These are phyloP conservation scores for Sternotherus odoratus DNA, from an alignment of 2,797 vertebrate genomes.

Conservation along the genomic window DNA sequence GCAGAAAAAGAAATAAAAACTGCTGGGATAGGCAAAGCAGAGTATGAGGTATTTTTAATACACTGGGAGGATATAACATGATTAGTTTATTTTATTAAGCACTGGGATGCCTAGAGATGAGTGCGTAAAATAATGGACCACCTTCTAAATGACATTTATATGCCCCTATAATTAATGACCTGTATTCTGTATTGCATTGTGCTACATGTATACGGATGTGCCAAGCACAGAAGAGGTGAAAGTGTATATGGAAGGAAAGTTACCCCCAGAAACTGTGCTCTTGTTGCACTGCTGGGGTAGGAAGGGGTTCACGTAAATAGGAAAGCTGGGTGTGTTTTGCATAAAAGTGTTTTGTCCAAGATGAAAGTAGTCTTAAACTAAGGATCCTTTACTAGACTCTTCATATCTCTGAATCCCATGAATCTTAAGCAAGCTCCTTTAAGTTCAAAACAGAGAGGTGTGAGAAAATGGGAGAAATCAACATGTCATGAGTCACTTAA, in stretches of 20 bases:
- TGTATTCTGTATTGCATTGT: background rate
- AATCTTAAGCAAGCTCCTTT: background rate
- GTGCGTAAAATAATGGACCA: background rate
- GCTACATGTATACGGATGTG: background rate
- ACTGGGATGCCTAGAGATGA: background rate
- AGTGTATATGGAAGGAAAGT: background rate
- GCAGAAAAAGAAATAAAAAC: slow-evolving; percentile 24
- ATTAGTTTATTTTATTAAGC: slow-evolving; percentile 34
- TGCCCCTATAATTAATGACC: slow-evolving; percentile 5
- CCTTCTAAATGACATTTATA: background rate
- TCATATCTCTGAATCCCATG: slow-evolving; percentile 2
- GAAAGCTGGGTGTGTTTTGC: background rate
- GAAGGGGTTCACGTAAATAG: background rate
- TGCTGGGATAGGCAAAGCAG: background rate
- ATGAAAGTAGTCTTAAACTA: background rate
- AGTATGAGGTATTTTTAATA: slow-evolving; percentile 25
- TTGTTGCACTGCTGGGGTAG: background rate
- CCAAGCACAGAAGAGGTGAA: background rate
- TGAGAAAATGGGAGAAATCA: background rate
- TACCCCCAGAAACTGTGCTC: background rate
- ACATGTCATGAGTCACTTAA: background rate
- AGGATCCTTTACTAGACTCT: background rate
- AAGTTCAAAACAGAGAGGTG: background rate
- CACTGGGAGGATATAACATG: background rate
- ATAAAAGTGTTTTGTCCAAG: background rate